Conservation (phyloP, 2,113 vertebrate genomes). For the Anguilla japonica region DNA sequence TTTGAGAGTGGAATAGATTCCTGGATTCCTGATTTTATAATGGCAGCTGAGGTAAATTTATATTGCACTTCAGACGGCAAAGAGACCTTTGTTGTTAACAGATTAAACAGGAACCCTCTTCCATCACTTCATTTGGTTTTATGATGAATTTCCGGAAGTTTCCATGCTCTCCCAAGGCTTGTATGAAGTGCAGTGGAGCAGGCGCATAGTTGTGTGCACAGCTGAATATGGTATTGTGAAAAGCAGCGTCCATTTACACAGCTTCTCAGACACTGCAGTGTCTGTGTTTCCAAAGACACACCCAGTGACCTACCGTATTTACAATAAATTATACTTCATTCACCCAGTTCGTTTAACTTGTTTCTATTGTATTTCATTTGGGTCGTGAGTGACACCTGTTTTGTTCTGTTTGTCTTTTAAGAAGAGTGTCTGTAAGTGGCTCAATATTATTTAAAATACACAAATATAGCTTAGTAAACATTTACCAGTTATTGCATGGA, state of each 20-base stretch:
- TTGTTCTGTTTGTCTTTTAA: slow-evolving; percentile 4
- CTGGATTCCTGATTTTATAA: slow-evolving; percentile 1
- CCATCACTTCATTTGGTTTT: not conserved
- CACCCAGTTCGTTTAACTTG: not conserved
- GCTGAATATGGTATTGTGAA: not conserved
- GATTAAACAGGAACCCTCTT: not conserved
- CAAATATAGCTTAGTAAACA: not conserved
- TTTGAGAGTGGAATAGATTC: not conserved
- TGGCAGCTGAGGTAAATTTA: not conserved
- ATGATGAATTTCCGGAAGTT: not conserved
- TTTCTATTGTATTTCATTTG: not conserved
- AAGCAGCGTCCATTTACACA: not conserved
- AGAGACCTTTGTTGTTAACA: not conserved
- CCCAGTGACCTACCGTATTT: not conserved
- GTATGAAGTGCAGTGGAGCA: not conserved
- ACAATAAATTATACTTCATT: not conserved
- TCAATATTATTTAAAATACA: not conserved
- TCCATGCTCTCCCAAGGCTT: not conserved
- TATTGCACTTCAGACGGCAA: not conserved
- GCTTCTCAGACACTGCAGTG: not conserved
- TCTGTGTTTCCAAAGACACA: not conserved
- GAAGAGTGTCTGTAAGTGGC: not conserved
- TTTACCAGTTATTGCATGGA: not conserved
- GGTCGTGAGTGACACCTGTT: not conserved
- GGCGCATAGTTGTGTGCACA: not conserved